Percentiles rank a stretch among this genome's conserved stretches.
Evolutionary conservation across 2,888 invertebrate genomes (phyloP).

Genomic region (Chrysomela aeneicollis): DNA sequence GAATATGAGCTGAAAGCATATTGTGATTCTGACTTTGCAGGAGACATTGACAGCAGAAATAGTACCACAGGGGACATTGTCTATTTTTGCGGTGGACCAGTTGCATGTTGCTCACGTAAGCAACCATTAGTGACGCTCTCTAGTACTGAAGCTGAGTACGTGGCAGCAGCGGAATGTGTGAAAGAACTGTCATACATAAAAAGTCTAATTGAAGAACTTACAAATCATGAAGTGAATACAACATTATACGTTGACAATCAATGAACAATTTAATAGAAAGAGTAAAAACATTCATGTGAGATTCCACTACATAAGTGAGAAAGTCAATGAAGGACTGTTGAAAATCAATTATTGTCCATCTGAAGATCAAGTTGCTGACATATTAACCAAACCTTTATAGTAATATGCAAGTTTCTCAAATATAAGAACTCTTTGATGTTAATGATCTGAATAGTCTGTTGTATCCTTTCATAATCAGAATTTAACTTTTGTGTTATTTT

Average conservation of each 20-base stretch:
- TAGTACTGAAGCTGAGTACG: conserved; percentile 46
- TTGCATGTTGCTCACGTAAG: conserved; percentile 42
- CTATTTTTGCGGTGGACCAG: conserved; percentile 41
- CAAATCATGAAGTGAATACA: background rate
- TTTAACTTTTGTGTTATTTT: no score
- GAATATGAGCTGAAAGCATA: conserved; percentile 27
- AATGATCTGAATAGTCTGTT: no score
- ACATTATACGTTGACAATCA: conserved; percentile 1
- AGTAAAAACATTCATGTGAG: no score
- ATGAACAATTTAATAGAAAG: conserved; percentile 8
- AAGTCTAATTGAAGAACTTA: conserved; percentile 12
- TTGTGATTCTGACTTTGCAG: conserved; percentile 40
- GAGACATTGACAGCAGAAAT: conserved; percentile 36
- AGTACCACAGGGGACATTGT: conserved; percentile 40
- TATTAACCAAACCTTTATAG: no score
- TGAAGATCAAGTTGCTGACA: no score
- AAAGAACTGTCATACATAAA: conserved; percentile 42
- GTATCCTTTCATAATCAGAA: no score
- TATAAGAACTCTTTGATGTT: no score
- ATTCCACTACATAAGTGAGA: background rate
- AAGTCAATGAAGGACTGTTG: background rate
- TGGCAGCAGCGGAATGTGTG: conserved; percentile 35
- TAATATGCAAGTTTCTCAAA: no score
- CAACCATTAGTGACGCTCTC: conserved; percentile 45
- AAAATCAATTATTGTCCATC: no score